These are phyloP conservation scores for Stegodyphus mimosarum DNA, from an alignment of 1,140 invertebrate genomes.

Conservation along the genomic window DNA sequence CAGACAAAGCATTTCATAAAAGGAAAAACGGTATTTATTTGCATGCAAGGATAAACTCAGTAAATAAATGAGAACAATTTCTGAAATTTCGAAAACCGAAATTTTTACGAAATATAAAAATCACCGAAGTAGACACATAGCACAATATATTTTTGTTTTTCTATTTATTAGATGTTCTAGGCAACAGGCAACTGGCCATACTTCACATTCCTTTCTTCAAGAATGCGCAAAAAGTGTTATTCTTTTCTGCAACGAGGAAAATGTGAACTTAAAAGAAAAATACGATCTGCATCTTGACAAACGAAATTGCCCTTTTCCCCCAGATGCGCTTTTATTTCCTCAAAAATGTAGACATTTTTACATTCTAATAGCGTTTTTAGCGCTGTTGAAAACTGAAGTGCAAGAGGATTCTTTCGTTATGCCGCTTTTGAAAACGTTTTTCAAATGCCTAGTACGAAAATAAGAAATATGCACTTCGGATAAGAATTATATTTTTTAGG, in stretches of 20 bases:
- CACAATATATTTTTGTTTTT: background rate
- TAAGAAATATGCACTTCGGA: background rate
- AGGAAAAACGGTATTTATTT: too few relatives aligned
- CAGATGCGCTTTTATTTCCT: background rate
- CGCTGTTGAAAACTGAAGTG: background rate
- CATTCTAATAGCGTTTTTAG: background rate
- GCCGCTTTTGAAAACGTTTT: background rate
- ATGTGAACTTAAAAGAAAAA: constrained; percentile 12
- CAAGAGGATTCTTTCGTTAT: background rate
- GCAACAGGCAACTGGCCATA: background rate
- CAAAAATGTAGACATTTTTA: constrained; percentile 12
- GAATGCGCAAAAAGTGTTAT: background rate
- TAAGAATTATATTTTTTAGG: background rate
- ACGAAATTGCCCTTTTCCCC: background rate
- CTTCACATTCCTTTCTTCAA: constrained; percentile 1
- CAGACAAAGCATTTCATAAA: too few relatives aligned
- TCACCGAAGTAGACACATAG: too few relatives aligned
- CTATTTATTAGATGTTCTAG: too few relatives aligned
- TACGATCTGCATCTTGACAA: background rate
- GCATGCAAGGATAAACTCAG: too few relatives aligned
- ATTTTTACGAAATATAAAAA: too few relatives aligned
- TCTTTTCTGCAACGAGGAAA: background rate
- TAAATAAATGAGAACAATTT: too few relatives aligned
- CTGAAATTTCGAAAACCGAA: too few relatives aligned
- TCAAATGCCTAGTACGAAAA: background rate